Percentiles rank a stretch among this genome's conserved stretches.
phyloP scores from a whole-genome alignment of 2,888 invertebrate species.

The Zhuqinia jingwanae region DNA sequence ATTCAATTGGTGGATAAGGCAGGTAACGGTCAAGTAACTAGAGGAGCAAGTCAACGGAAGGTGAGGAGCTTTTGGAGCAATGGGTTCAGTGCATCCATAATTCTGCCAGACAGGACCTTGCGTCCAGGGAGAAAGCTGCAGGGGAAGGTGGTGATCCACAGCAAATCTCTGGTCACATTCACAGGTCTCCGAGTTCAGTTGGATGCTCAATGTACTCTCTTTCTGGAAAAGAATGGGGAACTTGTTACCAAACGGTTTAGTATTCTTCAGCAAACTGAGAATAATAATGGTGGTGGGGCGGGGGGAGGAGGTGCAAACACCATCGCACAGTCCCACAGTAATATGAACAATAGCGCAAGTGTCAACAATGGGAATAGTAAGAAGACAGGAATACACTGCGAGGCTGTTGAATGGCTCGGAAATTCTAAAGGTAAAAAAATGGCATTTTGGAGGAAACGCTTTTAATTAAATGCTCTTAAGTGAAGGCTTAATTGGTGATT shows the following conservation, averaged over 20 bases:
- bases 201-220: constrained; percentile 65
- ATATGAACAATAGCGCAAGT: neutral
- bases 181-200: constrained; percentile 58
- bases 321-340: constrained; percentile 20
- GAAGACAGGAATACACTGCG: constrained; percentile 41
- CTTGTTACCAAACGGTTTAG: constrained; percentile 62
- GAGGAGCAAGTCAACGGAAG: neutral
- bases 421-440: constrained; percentile 60
- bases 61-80: constrained; percentile 70
- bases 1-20: constrained; percentile 51
- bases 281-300: neutral
- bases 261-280: constrained; percentile 46
- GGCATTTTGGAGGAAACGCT: too few relatives aligned
- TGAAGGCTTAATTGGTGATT: too few relatives aligned
- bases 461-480: too few relatives aligned
- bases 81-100: constrained; percentile 65
- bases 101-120: constrained; percentile 48
- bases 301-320: neutral
- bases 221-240: constrained; percentile 63
- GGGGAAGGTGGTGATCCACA: constrained; percentile 65
- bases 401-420: constrained; percentile 54
- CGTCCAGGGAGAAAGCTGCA: constrained; percentile 65
- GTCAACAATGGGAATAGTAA: constrained; percentile 34
- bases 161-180: constrained; percentile 62
- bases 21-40: neutral